Evolutionary conservation across 2,113 vertebrate species (phyloP).

Genomic region (Sus scrofa): T2T-Sscrofa CM000812.6:131897501-131898000

Average conservation of each 20-base stretch:
- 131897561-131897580: not conserved
- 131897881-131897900: not conserved
- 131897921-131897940: not conserved
- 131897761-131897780: not conserved
- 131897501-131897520: not conserved
- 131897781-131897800: not conserved
- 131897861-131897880: conserved; percentile 13
- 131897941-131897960: not conserved
- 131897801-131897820: not conserved
- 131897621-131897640: not conserved
- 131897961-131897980: not conserved
- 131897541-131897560: not conserved
- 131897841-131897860: not conserved
- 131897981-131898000: not conserved
- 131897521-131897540: conserved; percentile 3
- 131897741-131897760: not conserved
- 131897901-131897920: not conserved
- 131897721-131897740: not conserved
- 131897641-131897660: not conserved
- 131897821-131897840: not conserved
- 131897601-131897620: not conserved
- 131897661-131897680: not conserved
- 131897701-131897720: not conserved
- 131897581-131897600: not conserved
- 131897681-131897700: conserved; percentile 3